Evolutionary conservation across 2,113 vertebrate genomes (phyloP), one percentile per base, ranked within the genome.

Genomic region (Ahaetulla prasina): DNA sequence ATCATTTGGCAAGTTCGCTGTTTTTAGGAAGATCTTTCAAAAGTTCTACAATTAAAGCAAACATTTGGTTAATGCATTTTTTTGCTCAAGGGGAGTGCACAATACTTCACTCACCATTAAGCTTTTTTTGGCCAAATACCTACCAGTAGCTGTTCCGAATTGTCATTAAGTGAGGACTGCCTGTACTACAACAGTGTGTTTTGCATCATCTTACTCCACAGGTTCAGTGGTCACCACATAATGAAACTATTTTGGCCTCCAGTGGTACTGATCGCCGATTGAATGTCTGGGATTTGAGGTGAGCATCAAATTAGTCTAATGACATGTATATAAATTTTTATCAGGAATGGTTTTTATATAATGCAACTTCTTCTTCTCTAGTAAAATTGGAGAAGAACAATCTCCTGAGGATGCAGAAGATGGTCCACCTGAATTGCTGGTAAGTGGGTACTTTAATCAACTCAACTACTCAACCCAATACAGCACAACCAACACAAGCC

Each of bases 191-290:
- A 43, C 74, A 39, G 3, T 80, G 35, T 80, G 35, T 80, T 80
- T 4, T 0, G 89, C 49, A 16, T 91, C 52, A 0, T 95, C 86
- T 60, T 25, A 92, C 9, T 2, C 35, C 88, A 4, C 91, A 99
- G 99, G 99, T 99, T 93, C 99, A 99, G 96, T 99, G 99, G 99
- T 99, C 99, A 52, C 99, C 99, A 93, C 99, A 99, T 93, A 99
- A 99, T 25, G 99, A 99, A 97, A 99, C 99, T 45, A 99, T 99
- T 87, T 95, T 99, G 96, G 99, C 99, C 93, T 99, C 99, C 93
- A 99, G 99, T 92, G 99, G 99, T 93, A 99, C 99, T 0, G 99
- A 99, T 97, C 98, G 99, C 52, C 98, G 99, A 92, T 98, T 99
- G 92, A 99, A 99, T 16, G 99, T 99, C 0, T 99, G 99, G 99